Evolutionary conservation across 35 echinoderm and acorn worm species (phyloP), one percentile per base, ranked within the genome.

Genomic region (Heliocidaris erythrogramma): DNA sequence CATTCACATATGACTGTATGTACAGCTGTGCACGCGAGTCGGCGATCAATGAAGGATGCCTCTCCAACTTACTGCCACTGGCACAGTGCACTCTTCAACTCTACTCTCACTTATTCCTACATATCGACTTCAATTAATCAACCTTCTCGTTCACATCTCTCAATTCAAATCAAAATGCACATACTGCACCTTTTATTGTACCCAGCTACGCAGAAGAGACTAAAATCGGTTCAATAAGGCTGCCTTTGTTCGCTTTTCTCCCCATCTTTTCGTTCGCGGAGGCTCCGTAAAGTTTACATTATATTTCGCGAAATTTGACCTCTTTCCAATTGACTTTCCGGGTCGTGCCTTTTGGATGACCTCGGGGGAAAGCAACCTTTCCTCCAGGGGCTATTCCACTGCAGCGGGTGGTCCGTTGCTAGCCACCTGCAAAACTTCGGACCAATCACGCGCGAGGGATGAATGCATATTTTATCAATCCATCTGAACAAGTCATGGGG

Each of bases 271-370:
- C 87, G 31, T 89, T 89, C 87, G 87, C 87, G 47, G 87, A 32
- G 87, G 87, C 30, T 48, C 87, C 87, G 87, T 89, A 32, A 89
- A 89, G 87, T 89, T 89, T 89, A 89, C 87, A 89, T 89, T 89
- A 89, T 48, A 89, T 89, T 89, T 89, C 31, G 87, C 87, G 87
- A 89, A 89, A 89, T 89, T 48, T 89, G 87, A 89, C 87, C 87
- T 48, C 87, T 89, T 89, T 42, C 87, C 87, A 48, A 89, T 32
- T 89, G 31, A 89, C 87, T 89, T 89, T 89, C 87, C 87, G 87
- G 87, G 87, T 89, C 87, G 87, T 89, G 87, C 87, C 87, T 89
- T 89, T 32, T 89, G 87, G 87, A 32, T 89, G 87, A 89, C 87
- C 87, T 42, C 87, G 30, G 87, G 87, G 87, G 11, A 24, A 18